phyloP scores from a whole-genome alignment of 1,140 invertebrate species.

The Hypsibius dujardini region DNA sequence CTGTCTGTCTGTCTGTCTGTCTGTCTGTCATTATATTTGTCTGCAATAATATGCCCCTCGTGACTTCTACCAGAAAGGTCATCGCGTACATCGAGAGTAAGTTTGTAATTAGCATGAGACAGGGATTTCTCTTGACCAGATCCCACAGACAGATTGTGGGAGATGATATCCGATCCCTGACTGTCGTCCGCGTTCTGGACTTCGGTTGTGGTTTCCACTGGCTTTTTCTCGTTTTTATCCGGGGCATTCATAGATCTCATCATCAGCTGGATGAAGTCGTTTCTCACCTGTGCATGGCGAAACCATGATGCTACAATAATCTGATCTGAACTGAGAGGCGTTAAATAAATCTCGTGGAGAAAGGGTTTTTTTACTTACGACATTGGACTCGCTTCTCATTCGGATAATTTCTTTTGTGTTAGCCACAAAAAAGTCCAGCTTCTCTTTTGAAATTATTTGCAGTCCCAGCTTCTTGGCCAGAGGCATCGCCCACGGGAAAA shows the following conservation, averaged over 20 bases:
- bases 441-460: background rate
- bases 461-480: background rate
- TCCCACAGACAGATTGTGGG: background rate
- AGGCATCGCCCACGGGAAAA: background rate
- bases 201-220: background rate
- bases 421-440: background rate
- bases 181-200: background rate
- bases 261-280: slow-evolving; percentile 11
- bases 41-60: no score
- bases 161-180: background rate
- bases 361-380: background rate
- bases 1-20: no score
- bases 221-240: background rate
- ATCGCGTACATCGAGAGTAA: background rate
- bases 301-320: background rate
- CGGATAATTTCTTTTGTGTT: background rate
- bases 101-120: background rate
- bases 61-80: no score
- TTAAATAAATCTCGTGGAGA: no score
- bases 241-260: background rate
- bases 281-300: background rate
- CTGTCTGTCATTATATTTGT: no score
- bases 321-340: no score
- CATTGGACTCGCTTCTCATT: background rate
- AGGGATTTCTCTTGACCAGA: background rate